These are phyloP conservation scores for Alfaro cultratus DNA, from an alignment of 2,797 vertebrate genomes.

Conservation along the genomic window DNA sequence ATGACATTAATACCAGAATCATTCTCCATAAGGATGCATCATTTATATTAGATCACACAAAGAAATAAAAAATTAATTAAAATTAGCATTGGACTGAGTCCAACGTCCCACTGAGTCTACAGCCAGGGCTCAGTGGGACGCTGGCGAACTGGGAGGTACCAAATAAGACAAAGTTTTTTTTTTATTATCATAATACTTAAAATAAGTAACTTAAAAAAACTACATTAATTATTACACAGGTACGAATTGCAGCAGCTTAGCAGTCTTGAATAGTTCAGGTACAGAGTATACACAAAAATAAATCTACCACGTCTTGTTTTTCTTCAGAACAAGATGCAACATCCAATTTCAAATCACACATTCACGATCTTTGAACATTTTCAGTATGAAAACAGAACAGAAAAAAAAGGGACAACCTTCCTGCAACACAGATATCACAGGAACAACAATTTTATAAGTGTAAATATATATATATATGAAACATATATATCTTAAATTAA, in stretches of 20 bases:
- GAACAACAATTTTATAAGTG: slow-evolving; percentile 84
- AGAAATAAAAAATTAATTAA: slow-evolving; percentile 83
- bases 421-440: slow-evolving; percentile 88
- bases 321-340: slow-evolving; percentile 89
- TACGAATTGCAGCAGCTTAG: slow-evolving; percentile 83
- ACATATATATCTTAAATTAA: slow-evolving; percentile 96
- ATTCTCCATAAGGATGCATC: slow-evolving; percentile 82
- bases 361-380: slow-evolving; percentile 85
- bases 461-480: slow-evolving; percentile 76
- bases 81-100: slow-evolving; percentile 84
- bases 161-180: slow-evolving; percentile 78
- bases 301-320: slow-evolving; percentile 89
- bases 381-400: slow-evolving; percentile 90
- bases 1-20: slow-evolving; percentile 98
- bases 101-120: slow-evolving; percentile 71
- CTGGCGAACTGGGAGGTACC: slow-evolving; percentile 81
- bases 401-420: slow-evolving; percentile 86
- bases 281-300: slow-evolving; percentile 80
- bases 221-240: slow-evolving; percentile 85
- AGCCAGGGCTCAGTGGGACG: slow-evolving; percentile 68
- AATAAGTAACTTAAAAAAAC: slow-evolving; percentile 71
- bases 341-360: slow-evolving; percentile 88
- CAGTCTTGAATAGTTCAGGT: slow-evolving; percentile 84
- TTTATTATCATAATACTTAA: slow-evolving; percentile 85
- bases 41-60: slow-evolving; percentile 88